These are phyloP conservation scores for Rhinoraja longicauda DNA, from an alignment of 2,797 vertebrate genomes.

Conservation along the genomic window DNA sequence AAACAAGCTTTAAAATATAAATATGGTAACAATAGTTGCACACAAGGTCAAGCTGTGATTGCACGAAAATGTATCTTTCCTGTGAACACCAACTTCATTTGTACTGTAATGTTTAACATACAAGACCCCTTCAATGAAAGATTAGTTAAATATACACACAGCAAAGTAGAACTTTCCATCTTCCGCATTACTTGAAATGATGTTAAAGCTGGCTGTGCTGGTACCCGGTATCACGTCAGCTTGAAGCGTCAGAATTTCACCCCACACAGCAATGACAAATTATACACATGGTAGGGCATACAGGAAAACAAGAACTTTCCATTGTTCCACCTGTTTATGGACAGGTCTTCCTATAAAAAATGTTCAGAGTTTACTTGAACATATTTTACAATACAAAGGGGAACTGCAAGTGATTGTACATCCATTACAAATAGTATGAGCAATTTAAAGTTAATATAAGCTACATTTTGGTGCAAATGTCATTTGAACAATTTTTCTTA, in stretches of 20 bases:
- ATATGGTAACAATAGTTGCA: background rate
- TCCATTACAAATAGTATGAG: no score
- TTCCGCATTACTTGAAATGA: background rate
- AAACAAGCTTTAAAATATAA: background rate
- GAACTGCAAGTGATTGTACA: background rate
- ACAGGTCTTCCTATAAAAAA: background rate
- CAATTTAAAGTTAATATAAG: background rate
- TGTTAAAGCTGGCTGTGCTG: no score
- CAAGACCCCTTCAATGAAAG: background rate
- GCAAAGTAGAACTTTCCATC: background rate
- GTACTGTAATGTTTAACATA: background rate
- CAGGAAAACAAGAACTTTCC: background rate
- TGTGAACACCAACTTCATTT: conserved; percentile 1
- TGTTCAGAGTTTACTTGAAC: no score
- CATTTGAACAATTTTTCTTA: background rate
- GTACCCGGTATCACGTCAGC: background rate
- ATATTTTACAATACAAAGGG: background rate
- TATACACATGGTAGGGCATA: background rate
- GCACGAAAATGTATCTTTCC: conserved; percentile 7
- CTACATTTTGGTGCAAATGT: background rate
- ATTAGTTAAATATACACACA: background rate
- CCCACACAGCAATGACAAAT: background rate
- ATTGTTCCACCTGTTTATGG: background rate
- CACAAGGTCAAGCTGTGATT: conserved; percentile 24
- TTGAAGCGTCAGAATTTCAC: background rate